phyloP scores from a whole-genome alignment of 2,797 vertebrate genomes.

The Pempheris klunzingeri region DNA sequence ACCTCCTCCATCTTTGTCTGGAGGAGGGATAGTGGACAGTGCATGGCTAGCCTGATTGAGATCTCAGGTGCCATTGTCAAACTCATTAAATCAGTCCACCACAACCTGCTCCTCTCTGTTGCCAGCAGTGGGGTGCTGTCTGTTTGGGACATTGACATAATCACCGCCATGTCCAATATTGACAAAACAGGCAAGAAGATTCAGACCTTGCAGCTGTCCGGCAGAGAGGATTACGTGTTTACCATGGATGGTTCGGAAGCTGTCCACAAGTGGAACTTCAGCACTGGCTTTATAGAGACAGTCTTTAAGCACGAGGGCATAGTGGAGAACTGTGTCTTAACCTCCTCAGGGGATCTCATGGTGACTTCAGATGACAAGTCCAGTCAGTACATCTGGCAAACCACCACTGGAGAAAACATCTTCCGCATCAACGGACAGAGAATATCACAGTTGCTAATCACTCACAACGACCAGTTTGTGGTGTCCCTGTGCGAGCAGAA shows the following conservation, averaged over 20 bases:
- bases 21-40: conserved; percentile 97
- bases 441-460: conserved; percentile 97
- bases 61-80: conserved; percentile 98
- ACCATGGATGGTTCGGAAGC: conserved; percentile 96
- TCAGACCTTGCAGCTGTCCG: conserved; percentile 91
- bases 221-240: conserved; percentile 96
- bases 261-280: conserved; percentile 99
- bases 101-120: conserved; percentile 96
- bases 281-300: conserved; percentile 97
- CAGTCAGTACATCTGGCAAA: conserved; percentile 99
- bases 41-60: conserved; percentile 98
- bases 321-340: conserved; percentile 97
- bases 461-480: conserved; percentile 99
- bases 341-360: conserved; percentile 96
- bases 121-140: conserved; percentile 98
- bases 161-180: conserved; percentile 99
- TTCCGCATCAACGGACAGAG: conserved; percentile 97
- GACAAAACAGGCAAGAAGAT: conserved; percentile 99
- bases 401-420: conserved; percentile 94
- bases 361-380: conserved; percentile 97
- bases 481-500: conserved; percentile 99
- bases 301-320: conserved; percentile 96
- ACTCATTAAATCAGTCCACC: conserved; percentile 96
- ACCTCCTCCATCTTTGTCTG: conserved; percentile 99
- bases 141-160: conserved; percentile 99